Conservation (phyloP, 2,113 vertebrate species). For the Gymnobelideus leadbeateri region DNA sequence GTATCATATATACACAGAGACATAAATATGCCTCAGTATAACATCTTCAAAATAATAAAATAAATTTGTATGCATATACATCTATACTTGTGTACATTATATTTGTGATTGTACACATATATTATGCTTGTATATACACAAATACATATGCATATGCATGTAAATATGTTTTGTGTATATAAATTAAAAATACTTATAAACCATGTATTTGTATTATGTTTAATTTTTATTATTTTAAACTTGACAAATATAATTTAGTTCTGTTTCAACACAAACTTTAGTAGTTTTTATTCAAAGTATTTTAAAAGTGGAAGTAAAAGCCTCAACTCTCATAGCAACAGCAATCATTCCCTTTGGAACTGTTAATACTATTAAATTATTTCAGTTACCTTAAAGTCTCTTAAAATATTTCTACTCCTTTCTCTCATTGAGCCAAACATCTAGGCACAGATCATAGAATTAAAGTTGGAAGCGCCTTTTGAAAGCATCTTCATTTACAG, state of each 20-base stretch:
- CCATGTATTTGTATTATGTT: neutral
- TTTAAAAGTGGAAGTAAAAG: neutral
- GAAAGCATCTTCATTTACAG: slow-evolving; percentile 56
- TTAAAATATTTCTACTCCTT: slow-evolving; percentile 27
- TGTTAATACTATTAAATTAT: neutral
- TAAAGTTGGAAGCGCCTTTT: slow-evolving; percentile 34
- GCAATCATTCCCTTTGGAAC: neutral
- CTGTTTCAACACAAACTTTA: no score
- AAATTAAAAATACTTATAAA: neutral
- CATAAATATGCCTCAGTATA: neutral
- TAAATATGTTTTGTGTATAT: neutral
- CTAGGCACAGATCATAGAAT: neutral
- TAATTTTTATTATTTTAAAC: neutral
- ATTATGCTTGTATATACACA: neutral
- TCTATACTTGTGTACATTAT: no score
- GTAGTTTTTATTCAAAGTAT: slow-evolving; percentile 8
- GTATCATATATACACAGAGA: neutral
- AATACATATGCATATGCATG: neutral
- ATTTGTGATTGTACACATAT: neutral
- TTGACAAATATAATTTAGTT: neutral
- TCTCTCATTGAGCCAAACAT: slow-evolving; percentile 20
- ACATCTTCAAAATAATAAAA: neutral
- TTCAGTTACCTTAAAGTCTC: slow-evolving; percentile 22
- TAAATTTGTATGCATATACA: neutral
- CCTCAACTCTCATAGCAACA: neutral